A percentile compares a stretch with the other conserved stretches of the same genome.
Evolutionary conservation across 1,140 invertebrate species (phyloP).

Genomic region (Drosophila ohnishii): DNA sequence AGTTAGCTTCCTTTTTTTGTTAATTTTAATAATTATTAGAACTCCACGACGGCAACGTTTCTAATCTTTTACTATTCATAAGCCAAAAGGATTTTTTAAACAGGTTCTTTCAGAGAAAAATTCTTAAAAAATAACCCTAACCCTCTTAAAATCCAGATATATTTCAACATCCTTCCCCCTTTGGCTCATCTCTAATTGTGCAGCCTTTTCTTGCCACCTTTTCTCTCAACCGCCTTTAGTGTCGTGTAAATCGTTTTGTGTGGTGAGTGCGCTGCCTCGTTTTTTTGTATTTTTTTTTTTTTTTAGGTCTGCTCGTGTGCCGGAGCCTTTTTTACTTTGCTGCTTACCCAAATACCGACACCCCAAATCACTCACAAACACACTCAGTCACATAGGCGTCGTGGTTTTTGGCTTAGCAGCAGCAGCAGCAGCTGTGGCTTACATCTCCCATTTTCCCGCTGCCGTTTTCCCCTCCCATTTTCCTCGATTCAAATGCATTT

Average conservation of each 20-base stretch:
- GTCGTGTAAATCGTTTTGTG: slow-evolving; percentile 78
- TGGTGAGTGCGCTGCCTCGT: slow-evolving; percentile 63
- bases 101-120: not conserved
- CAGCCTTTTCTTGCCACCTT: slow-evolving; percentile 38
- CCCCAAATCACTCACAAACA: slow-evolving; percentile 32
- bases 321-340: slow-evolving; percentile 28
- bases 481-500: slow-evolving; percentile 73
- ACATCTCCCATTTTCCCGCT: slow-evolving; percentile 27
- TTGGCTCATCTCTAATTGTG: slow-evolving; percentile 43
- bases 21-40: too few species aligned
- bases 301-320: slow-evolving; percentile 37
- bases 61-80: too few species aligned
- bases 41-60: too few species aligned
- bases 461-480: slow-evolving; percentile 17
- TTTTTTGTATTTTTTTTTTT: slow-evolving; percentile 50
- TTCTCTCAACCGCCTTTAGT: slow-evolving; percentile 59
- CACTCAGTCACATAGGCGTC: slow-evolving; percentile 22
- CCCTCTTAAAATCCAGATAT: slow-evolving; percentile 4
- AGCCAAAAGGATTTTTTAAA: not conserved
- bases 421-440: slow-evolving; percentile 37
- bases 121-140: not conserved
- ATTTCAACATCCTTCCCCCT: slow-evolving; percentile 5
- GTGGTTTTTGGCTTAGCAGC: slow-evolving; percentile 28
- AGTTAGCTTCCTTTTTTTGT: too few species aligned
- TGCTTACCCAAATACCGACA: slow-evolving; percentile 39